phyloP scores from a whole-genome alignment of 2,113 vertebrate species.

The Amia ocellicauda region DNA sequence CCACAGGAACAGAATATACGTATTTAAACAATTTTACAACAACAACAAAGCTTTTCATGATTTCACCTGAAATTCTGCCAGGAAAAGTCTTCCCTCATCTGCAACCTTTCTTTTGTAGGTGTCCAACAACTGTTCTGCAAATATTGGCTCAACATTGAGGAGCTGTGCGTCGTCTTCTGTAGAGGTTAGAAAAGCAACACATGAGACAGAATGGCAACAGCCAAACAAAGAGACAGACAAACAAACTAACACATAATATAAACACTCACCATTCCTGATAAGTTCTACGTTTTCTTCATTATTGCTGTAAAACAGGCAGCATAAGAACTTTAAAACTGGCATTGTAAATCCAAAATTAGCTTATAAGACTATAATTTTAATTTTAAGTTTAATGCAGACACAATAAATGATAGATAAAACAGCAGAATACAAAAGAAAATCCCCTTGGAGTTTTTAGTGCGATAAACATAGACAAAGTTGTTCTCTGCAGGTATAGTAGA shows the following conservation, averaged over 20 bases:
- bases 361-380: too few relatives aligned
- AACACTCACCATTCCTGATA: constrained; percentile 68
- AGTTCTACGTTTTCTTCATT: constrained; percentile 68
- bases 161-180: constrained; percentile 78
- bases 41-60: too few relatives aligned
- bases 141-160: constrained; percentile 82
- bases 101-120: constrained; percentile 86
- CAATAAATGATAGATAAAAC: too few relatives aligned
- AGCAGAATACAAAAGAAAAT: too few relatives aligned
- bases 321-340: not conserved
- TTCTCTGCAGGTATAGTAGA: too few relatives aligned
- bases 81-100: constrained; percentile 88
- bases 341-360: too few relatives aligned
- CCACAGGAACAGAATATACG: too few relatives aligned
- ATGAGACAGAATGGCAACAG: not conserved
- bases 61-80: constrained; percentile 93
- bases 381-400: too few relatives aligned
- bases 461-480: too few relatives aligned
- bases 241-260: not conserved
- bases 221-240: not conserved
- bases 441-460: too few relatives aligned
- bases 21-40: too few relatives aligned
- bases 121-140: constrained; percentile 74
- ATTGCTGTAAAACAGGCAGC: constrained; percentile 47
- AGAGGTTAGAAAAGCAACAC: constrained; percentile 12